A percentile compares a stretch with the other conserved stretches of the same genome.
These are phyloP conservation scores for Agrotis segetum DNA, from an alignment of 2,888 invertebrate species.

Conservation along the genomic window DNA sequence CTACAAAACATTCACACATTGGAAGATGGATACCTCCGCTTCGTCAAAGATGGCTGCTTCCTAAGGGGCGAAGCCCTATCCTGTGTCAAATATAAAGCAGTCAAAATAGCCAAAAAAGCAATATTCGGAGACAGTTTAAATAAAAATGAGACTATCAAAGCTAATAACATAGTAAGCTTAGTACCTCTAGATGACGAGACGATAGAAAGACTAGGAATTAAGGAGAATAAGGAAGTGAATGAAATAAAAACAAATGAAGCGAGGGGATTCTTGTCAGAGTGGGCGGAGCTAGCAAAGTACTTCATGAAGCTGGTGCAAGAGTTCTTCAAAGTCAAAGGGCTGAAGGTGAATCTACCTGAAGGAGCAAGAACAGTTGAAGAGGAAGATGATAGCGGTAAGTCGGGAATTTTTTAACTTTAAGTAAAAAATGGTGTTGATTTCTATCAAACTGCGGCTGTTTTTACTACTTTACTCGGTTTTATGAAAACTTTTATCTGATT, in stretches of 20 bases:
- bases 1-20: constrained; percentile 64
- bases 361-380: constrained; percentile 86
- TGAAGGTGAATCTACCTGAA: constrained; percentile 85
- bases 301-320: constrained; percentile 83
- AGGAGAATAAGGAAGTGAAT: constrained; percentile 69
- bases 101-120: constrained; percentile 84
- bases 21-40: constrained; percentile 85
- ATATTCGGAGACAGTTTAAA: constrained; percentile 78
- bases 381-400: constrained; percentile 76
- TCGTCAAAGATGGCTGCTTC: constrained; percentile 86
- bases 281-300: constrained; percentile 86
- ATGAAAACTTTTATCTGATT: no score
- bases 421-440: background rate
- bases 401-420: background rate
- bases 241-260: constrained; percentile 70
- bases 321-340: constrained; percentile 85
- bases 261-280: constrained; percentile 84
- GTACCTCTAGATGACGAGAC: constrained; percentile 83
- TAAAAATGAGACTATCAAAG: constrained; percentile 82
- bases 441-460: no score
- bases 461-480: no score
- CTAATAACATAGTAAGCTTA: constrained; percentile 81
- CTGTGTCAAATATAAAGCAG: constrained; percentile 86
- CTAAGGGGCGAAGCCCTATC: constrained; percentile 83
- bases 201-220: constrained; percentile 72